Evolutionary conservation across 53 echinoderm and acorn worm species (phyloP), one percentile per base, ranked within the genome.

Genomic region (Temnopleurus reevesii): DNA sequence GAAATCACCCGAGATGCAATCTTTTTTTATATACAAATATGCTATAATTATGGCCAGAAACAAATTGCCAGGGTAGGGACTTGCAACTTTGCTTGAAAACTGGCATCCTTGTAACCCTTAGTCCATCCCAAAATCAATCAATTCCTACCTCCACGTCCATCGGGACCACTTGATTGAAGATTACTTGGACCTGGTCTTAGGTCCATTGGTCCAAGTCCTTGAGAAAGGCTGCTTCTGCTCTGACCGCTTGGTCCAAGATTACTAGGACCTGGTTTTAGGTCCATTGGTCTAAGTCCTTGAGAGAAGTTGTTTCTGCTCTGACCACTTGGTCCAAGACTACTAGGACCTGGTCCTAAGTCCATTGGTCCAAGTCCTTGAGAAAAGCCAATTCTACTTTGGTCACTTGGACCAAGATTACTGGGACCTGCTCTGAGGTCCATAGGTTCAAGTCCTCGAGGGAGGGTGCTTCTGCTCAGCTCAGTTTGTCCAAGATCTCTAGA

Each of bases 141-240:
- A n/a, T n/a, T n/a, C 21, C 15, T 56, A 83, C 90, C 90, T 46
- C 90, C 84, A 34, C 84, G 91, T 38, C 91, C 77, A 66, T 83
- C 77, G 8, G 91, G 47, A 25, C 64, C 59, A 33, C 90, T 83
- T 28, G 91, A 77, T 29, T 59, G 57, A 7, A 89, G 82, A 77
- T 93, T 63, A 13, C 93, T 89, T 1, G 93, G 90, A 29, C 90
- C 44, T 45, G 91, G 88, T 58, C 65, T 46, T 17, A 79, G 54
- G 46, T 3, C 89, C 18, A 93, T 38, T n/a, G 76, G 49, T 28
- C 60, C 80, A 12, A 77, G 76, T 65, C 94, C 89, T 53, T 84
- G 81, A 55, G 89, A 21, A 31, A 88, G 82, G 77, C 90, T 88
- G 43, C 81, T 55, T 46, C 92, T 89, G 27, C 81, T 56, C n/a